These are phyloP conservation scores for Drosophila takahashii DNA, from an alignment of 1,140 invertebrate genomes.

Conservation along the genomic window DNA sequence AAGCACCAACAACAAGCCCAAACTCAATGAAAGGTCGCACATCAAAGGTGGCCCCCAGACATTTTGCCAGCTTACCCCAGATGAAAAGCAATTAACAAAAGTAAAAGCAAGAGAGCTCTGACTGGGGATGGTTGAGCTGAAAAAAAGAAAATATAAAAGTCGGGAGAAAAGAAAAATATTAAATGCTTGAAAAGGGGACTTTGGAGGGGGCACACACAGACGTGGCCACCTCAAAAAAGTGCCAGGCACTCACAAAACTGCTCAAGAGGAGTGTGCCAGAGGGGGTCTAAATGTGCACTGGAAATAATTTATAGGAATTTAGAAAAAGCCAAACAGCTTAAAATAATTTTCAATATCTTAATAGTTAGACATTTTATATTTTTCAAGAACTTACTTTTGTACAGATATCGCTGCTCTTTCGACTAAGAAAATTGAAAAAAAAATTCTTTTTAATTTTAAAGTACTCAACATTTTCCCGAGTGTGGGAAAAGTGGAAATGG, in stretches of 20 bases:
- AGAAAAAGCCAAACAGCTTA: neutral
- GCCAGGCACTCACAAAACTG: slow-evolving; percentile 48
- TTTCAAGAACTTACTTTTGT: neutral
- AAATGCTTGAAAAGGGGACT: slow-evolving; percentile 37
- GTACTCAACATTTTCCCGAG: slow-evolving; percentile 6
- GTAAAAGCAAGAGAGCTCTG: slow-evolving; percentile 37
- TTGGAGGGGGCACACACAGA: slow-evolving; percentile 5
- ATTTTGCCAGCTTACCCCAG: slow-evolving; percentile 35
- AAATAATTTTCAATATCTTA: no score
- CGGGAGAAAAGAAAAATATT: slow-evolving; percentile 48
- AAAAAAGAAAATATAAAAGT: slow-evolving; percentile 12
- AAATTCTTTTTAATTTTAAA: neutral
- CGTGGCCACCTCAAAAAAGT: slow-evolving; percentile 36
- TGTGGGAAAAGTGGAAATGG: neutral
- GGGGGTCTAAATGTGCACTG: neutral
- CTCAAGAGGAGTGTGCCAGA: slow-evolving; percentile 1
- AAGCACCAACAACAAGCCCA: slow-evolving; percentile 20
- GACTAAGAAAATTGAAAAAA: no score
- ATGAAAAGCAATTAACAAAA: slow-evolving; percentile 78
- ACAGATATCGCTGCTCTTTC: no score
- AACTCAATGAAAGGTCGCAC: slow-evolving; percentile 51
- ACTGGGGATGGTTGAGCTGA: slow-evolving; percentile 11
- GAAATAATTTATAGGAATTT: neutral
- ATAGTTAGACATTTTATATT: no score
- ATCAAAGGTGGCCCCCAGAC: slow-evolving; percentile 68